A percentile compares a stretch with the other conserved stretches of the same genome.
phyloP scores from a whole-genome alignment of 2,888 invertebrate species.

The Nemapogon koenigi region DNA sequence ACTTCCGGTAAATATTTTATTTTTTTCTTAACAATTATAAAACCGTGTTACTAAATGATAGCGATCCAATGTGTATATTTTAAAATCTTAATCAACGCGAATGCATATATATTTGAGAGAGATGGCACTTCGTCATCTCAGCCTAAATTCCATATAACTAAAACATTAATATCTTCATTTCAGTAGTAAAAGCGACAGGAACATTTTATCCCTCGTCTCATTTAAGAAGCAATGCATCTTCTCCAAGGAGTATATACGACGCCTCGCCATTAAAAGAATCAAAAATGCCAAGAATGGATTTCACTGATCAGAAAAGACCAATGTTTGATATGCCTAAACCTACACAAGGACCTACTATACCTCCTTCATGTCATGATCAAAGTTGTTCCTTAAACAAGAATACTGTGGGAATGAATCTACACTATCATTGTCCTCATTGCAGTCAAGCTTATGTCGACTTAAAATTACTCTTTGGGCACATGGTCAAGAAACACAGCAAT shows the following conservation, averaged over 20 bases:
- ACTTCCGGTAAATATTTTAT: conserved; percentile 55
- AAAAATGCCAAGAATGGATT: conserved; percentile 39
- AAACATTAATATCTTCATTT: no score
- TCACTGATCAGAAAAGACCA: conserved; percentile 35
- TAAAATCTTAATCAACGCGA: no score
- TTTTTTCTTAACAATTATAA: no score
- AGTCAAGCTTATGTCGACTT: conserved; percentile 54
- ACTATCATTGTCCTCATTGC: conserved; percentile 55
- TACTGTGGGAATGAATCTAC: conserved; percentile 51
- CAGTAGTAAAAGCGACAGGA: conserved; percentile 92
- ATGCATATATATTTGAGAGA: no score
- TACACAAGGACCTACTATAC: conserved; percentile 43
- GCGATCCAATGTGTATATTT: no score
- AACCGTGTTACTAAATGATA: no score
- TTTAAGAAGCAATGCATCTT: conserved; percentile 60
- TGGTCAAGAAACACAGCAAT: conserved; percentile 56
- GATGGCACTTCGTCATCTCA: no score
- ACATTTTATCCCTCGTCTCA: conserved; percentile 87
- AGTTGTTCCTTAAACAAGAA: conserved; percentile 51
- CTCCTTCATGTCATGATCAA: conserved; percentile 68
- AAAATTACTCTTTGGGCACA: conserved; percentile 51
- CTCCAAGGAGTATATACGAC: conserved; percentile 61
- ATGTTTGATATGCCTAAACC: conserved; percentile 36
- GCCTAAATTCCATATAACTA: no score
- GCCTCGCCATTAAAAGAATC: conserved; percentile 59